These are phyloP conservation scores for Plectrocnemia conspersa DNA, from an alignment of 1,140 invertebrate species.

Conservation along the genomic window DNA sequence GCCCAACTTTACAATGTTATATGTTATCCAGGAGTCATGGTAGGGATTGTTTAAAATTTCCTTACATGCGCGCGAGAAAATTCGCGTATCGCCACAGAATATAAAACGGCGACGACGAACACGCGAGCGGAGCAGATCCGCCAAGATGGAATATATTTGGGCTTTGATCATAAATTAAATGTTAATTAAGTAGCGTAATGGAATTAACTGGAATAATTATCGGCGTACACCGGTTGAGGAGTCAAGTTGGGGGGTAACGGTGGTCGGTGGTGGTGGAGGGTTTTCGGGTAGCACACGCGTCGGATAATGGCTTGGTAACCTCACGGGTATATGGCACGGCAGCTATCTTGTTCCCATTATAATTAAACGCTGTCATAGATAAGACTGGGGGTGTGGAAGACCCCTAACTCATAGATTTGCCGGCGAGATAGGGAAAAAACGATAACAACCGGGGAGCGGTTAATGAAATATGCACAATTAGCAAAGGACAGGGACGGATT, in stretches of 20 bases:
- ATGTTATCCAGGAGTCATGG: too few species aligned
- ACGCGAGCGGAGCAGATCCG: too few species aligned
- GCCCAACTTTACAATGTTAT: too few species aligned
- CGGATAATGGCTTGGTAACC: conserved; percentile 4
- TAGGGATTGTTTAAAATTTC: too few species aligned
- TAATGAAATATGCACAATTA: conserved; percentile 11
- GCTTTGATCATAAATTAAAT: conserved; percentile 19
- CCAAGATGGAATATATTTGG: background rate
- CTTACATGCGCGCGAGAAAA: too few species aligned
- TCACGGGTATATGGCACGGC: background rate
- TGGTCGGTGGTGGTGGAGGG: background rate
- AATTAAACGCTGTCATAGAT: conserved; percentile 20
- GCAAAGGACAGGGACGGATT: too few species aligned
- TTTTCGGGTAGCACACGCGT: background rate
- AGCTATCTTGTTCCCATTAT: conserved; percentile 19
- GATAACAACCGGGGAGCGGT: background rate
- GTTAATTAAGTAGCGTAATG: conserved; percentile 21
- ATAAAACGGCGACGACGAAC: too few species aligned
- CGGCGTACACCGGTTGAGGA: conserved; percentile 7
- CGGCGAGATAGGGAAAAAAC: background rate
- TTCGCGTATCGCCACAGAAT: too few species aligned
- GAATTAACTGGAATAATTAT: conserved; percentile 23
- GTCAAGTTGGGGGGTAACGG: background rate
- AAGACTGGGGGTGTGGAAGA: background rate
- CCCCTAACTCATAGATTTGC: background rate